Conservation (phyloP, 1,140 invertebrate species). For the Euwallacea similis region DNA sequence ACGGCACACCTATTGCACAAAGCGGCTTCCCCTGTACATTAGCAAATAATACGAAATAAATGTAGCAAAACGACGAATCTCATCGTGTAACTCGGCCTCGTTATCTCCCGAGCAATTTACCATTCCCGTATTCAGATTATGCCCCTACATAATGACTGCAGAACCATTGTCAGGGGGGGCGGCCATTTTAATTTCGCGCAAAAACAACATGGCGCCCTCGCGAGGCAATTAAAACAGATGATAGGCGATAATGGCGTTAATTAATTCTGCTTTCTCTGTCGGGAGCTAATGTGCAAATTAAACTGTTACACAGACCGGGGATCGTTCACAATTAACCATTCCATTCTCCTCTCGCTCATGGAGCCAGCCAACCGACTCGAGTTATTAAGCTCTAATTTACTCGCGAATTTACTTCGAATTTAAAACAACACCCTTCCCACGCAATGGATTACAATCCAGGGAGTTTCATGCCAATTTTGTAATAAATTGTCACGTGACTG, state of each 20-base stretch:
- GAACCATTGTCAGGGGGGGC: slow-evolving; percentile 50
- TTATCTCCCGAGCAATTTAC: slow-evolving; percentile 55
- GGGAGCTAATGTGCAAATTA: slow-evolving; percentile 55
- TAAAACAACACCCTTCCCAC: too few relatives aligned
- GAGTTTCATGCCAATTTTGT: too few relatives aligned
- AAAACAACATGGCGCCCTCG: slow-evolving; percentile 54
- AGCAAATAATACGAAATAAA: slow-evolving; percentile 35
- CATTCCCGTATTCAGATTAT: slow-evolving; percentile 54
- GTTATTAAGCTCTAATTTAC: neutral
- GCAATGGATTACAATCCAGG: too few relatives aligned
- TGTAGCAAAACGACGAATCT: slow-evolving; percentile 26
- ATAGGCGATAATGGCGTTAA: slow-evolving; percentile 57
- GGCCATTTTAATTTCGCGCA: slow-evolving; percentile 55
- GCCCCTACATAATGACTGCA: slow-evolving; percentile 51
- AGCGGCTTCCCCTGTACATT: slow-evolving; percentile 25
- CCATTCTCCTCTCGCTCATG: slow-evolving; percentile 33
- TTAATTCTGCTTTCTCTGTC: slow-evolving; percentile 56
- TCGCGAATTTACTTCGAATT: neutral
- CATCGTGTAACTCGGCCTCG: slow-evolving; percentile 46
- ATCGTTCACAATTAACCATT: slow-evolving; percentile 48
- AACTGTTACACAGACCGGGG: slow-evolving; percentile 54
- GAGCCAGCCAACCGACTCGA: neutral
- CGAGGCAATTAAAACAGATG: slow-evolving; percentile 56
- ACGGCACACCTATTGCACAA: slow-evolving; percentile 21
- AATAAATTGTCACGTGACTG: too few relatives aligned